Evolutionary conservation across 1,140 invertebrate species (phyloP).

Genomic region (Lutraria rhynchaena): DNA sequence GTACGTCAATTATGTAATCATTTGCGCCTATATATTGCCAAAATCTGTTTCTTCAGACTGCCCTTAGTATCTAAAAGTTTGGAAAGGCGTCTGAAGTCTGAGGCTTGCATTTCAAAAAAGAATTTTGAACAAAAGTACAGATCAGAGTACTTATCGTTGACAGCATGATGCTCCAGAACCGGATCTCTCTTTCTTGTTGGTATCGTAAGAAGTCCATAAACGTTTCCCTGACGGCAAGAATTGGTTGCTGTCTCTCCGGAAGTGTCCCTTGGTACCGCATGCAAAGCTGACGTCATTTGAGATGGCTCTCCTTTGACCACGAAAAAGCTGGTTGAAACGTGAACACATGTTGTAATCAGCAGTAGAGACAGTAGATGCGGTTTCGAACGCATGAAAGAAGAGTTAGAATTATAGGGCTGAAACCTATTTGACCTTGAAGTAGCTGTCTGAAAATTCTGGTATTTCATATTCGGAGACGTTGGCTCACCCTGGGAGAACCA

Average conservation of each 20-base stretch:
- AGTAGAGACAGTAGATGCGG: not conserved
- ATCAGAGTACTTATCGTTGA: not conserved
- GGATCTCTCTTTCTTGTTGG: not conserved
- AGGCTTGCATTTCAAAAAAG: not conserved
- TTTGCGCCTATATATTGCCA: constrained; percentile 7
- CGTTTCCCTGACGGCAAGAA: not conserved
- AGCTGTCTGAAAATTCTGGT: not conserved
- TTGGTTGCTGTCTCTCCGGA: not conserved
- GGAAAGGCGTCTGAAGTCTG: not conserved
- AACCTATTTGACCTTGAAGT: not conserved
- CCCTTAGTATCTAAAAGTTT: constrained; percentile 28
- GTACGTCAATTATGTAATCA: not conserved
- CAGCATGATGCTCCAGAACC: too few relatives aligned
- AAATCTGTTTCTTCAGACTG: not conserved
- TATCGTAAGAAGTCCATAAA: not conserved
- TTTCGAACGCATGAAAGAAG: not conserved
- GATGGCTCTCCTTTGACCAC: not conserved
- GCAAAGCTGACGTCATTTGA: not conserved
- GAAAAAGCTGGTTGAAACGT: not conserved
- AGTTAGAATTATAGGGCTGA: not conserved
- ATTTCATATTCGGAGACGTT: not conserved
- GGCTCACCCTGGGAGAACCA: too few relatives aligned
- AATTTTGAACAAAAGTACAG: not conserved
- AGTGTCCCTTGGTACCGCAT: not conserved
- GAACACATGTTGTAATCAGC: not conserved